These are phyloP conservation scores for Unio pictorum DNA, from an alignment of 2,888 invertebrate genomes.

Conservation along the genomic window DNA sequence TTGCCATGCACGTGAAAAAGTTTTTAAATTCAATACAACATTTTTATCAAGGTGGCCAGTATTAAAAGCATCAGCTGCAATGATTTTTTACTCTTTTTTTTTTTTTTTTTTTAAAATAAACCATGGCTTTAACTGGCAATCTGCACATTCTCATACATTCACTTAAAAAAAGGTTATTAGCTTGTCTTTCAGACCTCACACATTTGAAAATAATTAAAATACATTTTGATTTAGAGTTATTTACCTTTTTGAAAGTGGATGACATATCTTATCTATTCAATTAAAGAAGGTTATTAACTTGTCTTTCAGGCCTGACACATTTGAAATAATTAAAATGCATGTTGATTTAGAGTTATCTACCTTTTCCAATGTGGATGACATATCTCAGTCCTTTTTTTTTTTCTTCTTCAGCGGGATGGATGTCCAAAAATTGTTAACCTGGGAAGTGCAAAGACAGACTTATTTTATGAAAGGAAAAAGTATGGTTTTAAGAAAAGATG, in stretches of 20 bases:
- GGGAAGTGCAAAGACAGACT: slow-evolving; percentile 98
- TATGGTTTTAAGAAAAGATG: slow-evolving; percentile 94
- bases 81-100: too few relatives aligned
- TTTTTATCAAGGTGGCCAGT: too few relatives aligned
- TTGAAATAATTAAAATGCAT: neutral
- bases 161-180: neutral
- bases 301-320: too few relatives aligned
- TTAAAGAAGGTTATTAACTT: too few relatives aligned
- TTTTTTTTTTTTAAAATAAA: too few relatives aligned
- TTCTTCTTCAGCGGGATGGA: slow-evolving; percentile 87
- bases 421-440: slow-evolving; percentile 99
- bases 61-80: too few relatives aligned
- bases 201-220: neutral
- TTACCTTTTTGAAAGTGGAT: too few relatives aligned
- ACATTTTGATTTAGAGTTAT: neutral
- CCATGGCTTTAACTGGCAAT: too few relatives aligned
- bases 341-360: neutral
- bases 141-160: too few relatives aligned
- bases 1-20: slow-evolving; percentile 73
- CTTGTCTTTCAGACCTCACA: neutral
- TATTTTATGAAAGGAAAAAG: slow-evolving; percentile 99
- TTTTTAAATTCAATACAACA: too few relatives aligned
- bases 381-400: slow-evolving; percentile 12
- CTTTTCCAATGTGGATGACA: neutral
- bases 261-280: neutral